Conservation (phyloP, 2,113 vertebrate genomes). For the Chaetodon trifascialis region DNA sequence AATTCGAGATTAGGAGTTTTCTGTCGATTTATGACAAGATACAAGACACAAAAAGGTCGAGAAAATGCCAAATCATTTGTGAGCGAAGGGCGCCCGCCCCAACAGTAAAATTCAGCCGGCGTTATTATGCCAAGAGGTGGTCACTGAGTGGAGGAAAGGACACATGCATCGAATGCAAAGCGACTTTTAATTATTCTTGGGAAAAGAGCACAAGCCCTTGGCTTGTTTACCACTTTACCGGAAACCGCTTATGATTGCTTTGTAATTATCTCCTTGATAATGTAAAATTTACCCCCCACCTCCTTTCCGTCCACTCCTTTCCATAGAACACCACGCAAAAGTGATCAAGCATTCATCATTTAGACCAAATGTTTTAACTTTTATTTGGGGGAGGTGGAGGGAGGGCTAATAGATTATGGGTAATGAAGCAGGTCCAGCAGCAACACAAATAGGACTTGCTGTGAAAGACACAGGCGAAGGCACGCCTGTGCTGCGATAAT, state of each 20-base stretch:
- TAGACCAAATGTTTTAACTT: slow-evolving; percentile 78
- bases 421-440: slow-evolving; percentile 78
- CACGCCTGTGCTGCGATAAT: slow-evolving; percentile 58
- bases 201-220: slow-evolving; percentile 76
- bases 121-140: slow-evolving; percentile 72
- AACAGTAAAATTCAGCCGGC: slow-evolving; percentile 34
- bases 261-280: slow-evolving; percentile 82
- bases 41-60: slow-evolving; percentile 23
- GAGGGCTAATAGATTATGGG: slow-evolving; percentile 76
- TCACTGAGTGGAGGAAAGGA: slow-evolving; percentile 68
- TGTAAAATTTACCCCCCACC: slow-evolving; percentile 73
- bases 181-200: slow-evolving; percentile 80
- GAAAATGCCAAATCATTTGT: slow-evolving; percentile 40
- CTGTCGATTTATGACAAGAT: slow-evolving; percentile 34
- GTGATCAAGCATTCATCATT: slow-evolving; percentile 76
- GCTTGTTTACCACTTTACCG: slow-evolving; percentile 81
- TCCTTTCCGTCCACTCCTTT: slow-evolving; percentile 61
- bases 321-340: slow-evolving; percentile 53
- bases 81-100: slow-evolving; percentile 43
- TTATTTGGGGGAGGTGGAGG: slow-evolving; percentile 68
- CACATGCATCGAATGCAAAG: slow-evolving; percentile 76
- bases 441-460: slow-evolving; percentile 75
- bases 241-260: slow-evolving; percentile 82
- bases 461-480: slow-evolving; percentile 63
- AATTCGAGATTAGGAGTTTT: slow-evolving; percentile 17